A percentile compares a stretch with the other conserved stretches of the same genome.
Conservation (phyloP, 2,797 vertebrate species). For the Parotocinclus haroldoi region DNA sequence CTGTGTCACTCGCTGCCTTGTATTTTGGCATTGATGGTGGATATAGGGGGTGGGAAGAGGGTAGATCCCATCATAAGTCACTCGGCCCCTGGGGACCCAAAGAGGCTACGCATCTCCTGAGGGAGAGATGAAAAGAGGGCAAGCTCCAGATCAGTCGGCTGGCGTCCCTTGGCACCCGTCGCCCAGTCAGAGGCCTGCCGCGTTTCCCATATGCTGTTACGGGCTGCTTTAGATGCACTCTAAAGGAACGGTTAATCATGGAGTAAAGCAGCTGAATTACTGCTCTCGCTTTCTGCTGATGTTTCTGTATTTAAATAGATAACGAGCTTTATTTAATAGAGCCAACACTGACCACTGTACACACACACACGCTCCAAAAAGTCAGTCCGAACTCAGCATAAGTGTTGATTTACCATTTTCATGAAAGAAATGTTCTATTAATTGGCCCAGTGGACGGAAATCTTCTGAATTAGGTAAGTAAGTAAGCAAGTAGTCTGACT, state of each 20-base stretch:
- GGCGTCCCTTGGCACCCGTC: conserved; percentile 71
- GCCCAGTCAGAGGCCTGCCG: conserved; percentile 51
- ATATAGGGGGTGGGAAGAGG: conserved; percentile 4
- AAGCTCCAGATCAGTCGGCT: conserved; percentile 66
- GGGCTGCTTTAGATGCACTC: conserved; percentile 27
- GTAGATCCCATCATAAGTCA: conserved; percentile 23
- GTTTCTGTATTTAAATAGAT: not conserved
- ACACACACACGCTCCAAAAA: not conserved
- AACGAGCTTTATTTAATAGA: not conserved
- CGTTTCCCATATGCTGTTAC: conserved; percentile 77
- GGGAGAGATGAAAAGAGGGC: conserved; percentile 46
- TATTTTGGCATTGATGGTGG: conserved; percentile 5
- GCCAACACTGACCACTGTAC: not conserved
- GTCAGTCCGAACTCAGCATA: no score
- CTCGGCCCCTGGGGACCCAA: conserved; percentile 27
- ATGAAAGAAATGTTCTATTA: no score
- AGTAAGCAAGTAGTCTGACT: no score
- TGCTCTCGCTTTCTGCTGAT: not conserved
- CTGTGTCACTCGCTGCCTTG: not conserved
- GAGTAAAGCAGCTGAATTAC: not conserved
- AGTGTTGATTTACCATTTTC: no score
- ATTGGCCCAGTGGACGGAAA: no score
- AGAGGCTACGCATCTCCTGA: conserved; percentile 31
- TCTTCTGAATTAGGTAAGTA: no score
- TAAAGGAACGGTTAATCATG: conserved; percentile 5